Evolutionary conservation across 2,888 invertebrate genomes (phyloP).

Genomic region (Sesia bembeciformis): DNA sequence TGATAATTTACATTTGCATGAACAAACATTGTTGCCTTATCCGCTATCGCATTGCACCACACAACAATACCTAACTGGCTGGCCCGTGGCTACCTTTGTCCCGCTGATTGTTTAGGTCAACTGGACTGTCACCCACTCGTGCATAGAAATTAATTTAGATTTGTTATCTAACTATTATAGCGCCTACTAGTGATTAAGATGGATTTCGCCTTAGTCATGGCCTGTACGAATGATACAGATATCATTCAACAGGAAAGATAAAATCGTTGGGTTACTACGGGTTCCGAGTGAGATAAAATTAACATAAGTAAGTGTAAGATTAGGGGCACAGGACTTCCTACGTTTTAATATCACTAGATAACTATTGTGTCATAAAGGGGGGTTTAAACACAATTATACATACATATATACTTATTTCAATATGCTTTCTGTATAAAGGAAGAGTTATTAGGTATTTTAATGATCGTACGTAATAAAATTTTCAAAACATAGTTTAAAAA

Average conservation of each 20-base stretch:
- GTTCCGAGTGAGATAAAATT: no score
- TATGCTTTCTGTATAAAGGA: no score
- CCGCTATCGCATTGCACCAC: slow-evolving; percentile 21
- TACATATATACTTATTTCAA: no score
- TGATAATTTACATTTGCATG: no score
- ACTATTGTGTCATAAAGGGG: no score
- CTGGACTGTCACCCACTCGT: slow-evolving; percentile 52
- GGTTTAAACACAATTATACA: no score
- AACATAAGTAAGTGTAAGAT: no score
- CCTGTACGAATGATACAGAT: background rate
- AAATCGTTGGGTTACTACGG: background rate
- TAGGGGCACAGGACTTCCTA: no score
- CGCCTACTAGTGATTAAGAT: slow-evolving; percentile 34
- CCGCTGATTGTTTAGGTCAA: slow-evolving; percentile 50
- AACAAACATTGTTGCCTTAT: slow-evolving; percentile 1
- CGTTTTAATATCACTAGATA: no score
- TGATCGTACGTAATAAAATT: no score
- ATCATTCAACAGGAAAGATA: background rate
- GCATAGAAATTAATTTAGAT: slow-evolving; percentile 58
- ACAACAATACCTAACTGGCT: slow-evolving; percentile 17
- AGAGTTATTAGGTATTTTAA: no score
- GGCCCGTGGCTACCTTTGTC: slow-evolving; percentile 37
- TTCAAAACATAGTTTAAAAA: no score
- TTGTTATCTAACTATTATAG: slow-evolving; percentile 32
- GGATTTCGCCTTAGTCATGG: slow-evolving; percentile 24